phyloP scores from a whole-genome alignment of 2,797 vertebrate species.

The Erpetoichthys calabaricus region DNA sequence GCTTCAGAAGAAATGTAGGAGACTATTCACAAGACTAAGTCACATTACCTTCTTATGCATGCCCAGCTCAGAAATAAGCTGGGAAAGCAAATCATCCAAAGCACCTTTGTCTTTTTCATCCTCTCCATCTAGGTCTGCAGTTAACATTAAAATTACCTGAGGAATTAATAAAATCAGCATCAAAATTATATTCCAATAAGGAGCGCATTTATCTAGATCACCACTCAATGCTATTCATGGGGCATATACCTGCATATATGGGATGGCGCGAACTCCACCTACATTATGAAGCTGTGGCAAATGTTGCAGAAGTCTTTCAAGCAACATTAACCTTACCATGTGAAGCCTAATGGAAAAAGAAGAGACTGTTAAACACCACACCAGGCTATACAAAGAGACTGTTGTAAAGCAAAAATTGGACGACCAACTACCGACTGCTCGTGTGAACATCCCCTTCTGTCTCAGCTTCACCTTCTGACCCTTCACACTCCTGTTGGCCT shows the following conservation, averaged over 20 bases:
- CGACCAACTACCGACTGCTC: slow-evolving; percentile 71
- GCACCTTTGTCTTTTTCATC: slow-evolving; percentile 97
- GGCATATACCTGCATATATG: slow-evolving; percentile 81
- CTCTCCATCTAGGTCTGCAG: slow-evolving; percentile 90
- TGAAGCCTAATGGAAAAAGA: slow-evolving; percentile 59
- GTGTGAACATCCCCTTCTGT: slow-evolving; percentile 83
- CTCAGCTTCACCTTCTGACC: slow-evolving; percentile 86
- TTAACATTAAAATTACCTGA: slow-evolving; percentile 89
- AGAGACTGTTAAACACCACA: not conserved
- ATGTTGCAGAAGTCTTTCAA: slow-evolving; percentile 86
- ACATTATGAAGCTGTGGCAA: slow-evolving; percentile 81
- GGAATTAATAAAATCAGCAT: not conserved
- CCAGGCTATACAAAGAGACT: not conserved
- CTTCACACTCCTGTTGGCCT: slow-evolving; percentile 93
- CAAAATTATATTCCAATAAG: not conserved
- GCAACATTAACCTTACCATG: slow-evolving; percentile 90
- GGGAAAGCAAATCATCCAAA: slow-evolving; percentile 81
- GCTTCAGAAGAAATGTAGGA: not conserved
- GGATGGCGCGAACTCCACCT: slow-evolving; percentile 89
- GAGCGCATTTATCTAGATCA: not conserved
- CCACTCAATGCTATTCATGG: not conserved
- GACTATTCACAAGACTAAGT: too few species aligned
- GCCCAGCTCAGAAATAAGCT: slow-evolving; percentile 82
- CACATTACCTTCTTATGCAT: slow-evolving; percentile 84
- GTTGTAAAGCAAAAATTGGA: not conserved